Percentiles rank a stretch among this genome's conserved stretches.
These are phyloP conservation scores for Drosophila malerkotliana DNA, from an alignment of 1,140 invertebrate species.

Conservation along the genomic window DNA sequence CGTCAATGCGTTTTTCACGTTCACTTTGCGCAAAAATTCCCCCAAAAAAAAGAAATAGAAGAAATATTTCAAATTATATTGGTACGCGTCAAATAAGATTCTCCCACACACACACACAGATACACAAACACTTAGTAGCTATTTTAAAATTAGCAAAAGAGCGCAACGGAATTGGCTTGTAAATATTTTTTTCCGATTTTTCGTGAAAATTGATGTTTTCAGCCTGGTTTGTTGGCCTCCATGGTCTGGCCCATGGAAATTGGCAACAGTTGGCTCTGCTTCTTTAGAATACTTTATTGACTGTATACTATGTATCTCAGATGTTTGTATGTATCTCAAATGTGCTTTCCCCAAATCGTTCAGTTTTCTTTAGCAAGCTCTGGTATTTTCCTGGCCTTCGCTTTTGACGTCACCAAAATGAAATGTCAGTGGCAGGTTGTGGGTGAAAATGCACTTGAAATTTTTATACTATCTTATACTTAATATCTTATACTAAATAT, in stretches of 20 bases:
- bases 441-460: constrained; percentile 52
- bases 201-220: constrained; percentile 38
- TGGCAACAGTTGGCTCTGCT: constrained; percentile 57
- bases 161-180: constrained; percentile 54
- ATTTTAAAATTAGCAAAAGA: constrained; percentile 69
- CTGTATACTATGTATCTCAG: constrained; percentile 8
- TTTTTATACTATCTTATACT: background rate
- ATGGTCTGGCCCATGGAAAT: constrained; percentile 51
- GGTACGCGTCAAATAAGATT: constrained; percentile 17
- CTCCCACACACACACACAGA: background rate
- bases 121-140: constrained; percentile 8
- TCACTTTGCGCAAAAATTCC: constrained; percentile 47
- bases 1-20: constrained; percentile 66
- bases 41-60: background rate
- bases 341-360: constrained; percentile 36
- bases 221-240: constrained; percentile 34
- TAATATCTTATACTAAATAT: constrained; percentile 1
- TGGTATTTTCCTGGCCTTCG: constrained; percentile 48
- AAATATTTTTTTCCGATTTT: constrained; percentile 42
- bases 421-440: constrained; percentile 72
- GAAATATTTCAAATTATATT: constrained; percentile 45
- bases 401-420: constrained; percentile 67
- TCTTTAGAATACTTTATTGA: constrained; percentile 47
- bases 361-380: constrained; percentile 26
- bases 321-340: constrained; percentile 6